Evolutionary conservation across 2,797 vertebrate genomes (phyloP).

Genomic region (Cephalopachus bancanus): DNA sequence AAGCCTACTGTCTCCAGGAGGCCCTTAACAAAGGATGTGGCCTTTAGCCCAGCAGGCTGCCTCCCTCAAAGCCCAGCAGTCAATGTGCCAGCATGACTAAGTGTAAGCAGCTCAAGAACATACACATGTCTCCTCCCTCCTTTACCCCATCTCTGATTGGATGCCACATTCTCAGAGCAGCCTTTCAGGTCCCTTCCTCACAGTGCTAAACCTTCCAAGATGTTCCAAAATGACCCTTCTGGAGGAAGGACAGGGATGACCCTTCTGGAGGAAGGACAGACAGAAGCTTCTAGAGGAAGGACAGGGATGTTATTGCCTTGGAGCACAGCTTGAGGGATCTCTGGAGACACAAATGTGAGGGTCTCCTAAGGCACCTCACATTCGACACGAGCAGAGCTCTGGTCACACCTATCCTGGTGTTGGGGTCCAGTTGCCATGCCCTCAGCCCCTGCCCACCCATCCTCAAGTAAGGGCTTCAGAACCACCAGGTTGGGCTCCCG

Average conservation of each 20-base stretch:
- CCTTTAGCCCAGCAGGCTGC: background rate
- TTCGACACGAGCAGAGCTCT: fast-evolving
- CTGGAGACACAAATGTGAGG: background rate
- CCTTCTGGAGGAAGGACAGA: no score
- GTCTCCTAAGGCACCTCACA: background rate
- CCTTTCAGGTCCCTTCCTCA: no score
- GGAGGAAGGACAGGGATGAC: no score
- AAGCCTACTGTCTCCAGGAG: background rate
- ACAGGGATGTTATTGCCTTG: no score
- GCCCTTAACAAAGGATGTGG: background rate
- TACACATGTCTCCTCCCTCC: no score
- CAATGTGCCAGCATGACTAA: fast-evolving
- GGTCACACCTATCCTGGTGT: background rate
- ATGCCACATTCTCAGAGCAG: background rate
- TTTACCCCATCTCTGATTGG: no score
- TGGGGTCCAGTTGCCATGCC: background rate
- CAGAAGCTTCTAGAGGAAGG: background rate
- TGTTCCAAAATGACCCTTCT: background rate
- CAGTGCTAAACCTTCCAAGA: background rate
- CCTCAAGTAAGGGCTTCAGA: background rate
- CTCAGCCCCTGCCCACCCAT: background rate
- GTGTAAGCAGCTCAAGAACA: fast-evolving
- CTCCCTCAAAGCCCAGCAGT: background rate
- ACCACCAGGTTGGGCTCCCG: background rate
- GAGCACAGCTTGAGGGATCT: background rate